These are phyloP conservation scores for Nasonia vitripennis DNA, from an alignment of 1,140 invertebrate genomes.

Conservation along the genomic window DNA sequence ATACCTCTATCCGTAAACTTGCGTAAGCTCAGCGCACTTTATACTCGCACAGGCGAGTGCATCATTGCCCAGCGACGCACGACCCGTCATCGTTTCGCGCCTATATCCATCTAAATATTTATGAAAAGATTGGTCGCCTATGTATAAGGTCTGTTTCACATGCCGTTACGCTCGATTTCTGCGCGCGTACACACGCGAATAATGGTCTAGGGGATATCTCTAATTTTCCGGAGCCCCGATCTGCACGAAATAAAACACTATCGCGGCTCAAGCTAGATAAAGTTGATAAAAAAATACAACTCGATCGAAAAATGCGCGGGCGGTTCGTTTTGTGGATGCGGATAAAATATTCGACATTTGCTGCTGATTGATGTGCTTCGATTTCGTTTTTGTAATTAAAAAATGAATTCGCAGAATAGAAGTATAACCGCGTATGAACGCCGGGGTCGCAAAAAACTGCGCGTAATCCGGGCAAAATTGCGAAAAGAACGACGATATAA, in stretches of 20 bases:
- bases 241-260: constrained; percentile 60
- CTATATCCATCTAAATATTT: constrained; percentile 30
- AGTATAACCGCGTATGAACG: not conserved
- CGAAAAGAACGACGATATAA: not conserved
- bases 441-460: constrained; percentile 18
- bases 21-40: not conserved
- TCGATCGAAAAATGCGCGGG: too few relatives aligned
- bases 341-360: too few relatives aligned
- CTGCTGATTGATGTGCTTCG: too few relatives aligned
- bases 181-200: constrained; percentile 29
- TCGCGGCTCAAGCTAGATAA: constrained; percentile 5
- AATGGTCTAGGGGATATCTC: not conserved
- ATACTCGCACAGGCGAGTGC: not conserved
- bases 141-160: constrained; percentile 57
- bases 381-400: too few relatives aligned
- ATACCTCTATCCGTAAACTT: too few relatives aligned
- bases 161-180: constrained; percentile 64
- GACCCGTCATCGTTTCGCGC: not conserved
- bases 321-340: too few relatives aligned
- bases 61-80: not conserved
- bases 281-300: too few relatives aligned
- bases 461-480: constrained; percentile 29
- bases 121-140: constrained; percentile 13
- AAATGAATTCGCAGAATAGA: not conserved
- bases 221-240: not conserved